These are phyloP conservation scores for Gavialis gangeticus DNA, from an alignment of 2,113 vertebrate genomes.

Conservation along the genomic window DNA sequence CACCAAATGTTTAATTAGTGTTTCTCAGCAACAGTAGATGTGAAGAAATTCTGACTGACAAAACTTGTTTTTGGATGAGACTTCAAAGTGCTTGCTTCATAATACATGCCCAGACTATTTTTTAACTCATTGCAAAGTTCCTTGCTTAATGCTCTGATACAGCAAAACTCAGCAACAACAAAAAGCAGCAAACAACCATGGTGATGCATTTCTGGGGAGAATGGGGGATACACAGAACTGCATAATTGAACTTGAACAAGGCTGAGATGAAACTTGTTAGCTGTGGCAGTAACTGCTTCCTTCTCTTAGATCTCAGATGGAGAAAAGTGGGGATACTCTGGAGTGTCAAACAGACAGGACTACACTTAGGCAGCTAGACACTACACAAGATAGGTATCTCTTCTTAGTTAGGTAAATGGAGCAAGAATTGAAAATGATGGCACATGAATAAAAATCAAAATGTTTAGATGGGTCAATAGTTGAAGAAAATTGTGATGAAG, in stretches of 20 bases:
- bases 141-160: slow-evolving; percentile 23
- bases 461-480: not conserved
- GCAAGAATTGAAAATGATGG: not conserved
- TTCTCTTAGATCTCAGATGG: not conserved
- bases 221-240: not conserved
- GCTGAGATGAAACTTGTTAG: not conserved
- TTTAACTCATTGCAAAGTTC: slow-evolving; percentile 39
- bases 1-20: slow-evolving; percentile 40
- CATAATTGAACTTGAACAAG: not conserved
- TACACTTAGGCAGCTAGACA: not conserved
- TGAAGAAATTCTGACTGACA: slow-evolving; percentile 33
- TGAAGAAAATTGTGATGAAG: not conserved
- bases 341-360: not conserved
- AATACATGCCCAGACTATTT: not conserved
- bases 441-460: not conserved
- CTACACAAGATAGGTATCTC: not conserved
- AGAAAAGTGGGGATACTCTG: not conserved
- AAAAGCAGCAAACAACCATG: not conserved
- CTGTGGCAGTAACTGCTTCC: not conserved
- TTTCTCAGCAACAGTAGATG: not conserved
- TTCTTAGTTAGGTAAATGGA: not conserved
- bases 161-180: slow-evolving; percentile 6
- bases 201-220: not conserved
- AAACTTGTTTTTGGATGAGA: slow-evolving; percentile 37
- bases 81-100: slow-evolving; percentile 19